Conservation (phyloP, 2,113 vertebrate species). For the Caretta caretta region DNA sequence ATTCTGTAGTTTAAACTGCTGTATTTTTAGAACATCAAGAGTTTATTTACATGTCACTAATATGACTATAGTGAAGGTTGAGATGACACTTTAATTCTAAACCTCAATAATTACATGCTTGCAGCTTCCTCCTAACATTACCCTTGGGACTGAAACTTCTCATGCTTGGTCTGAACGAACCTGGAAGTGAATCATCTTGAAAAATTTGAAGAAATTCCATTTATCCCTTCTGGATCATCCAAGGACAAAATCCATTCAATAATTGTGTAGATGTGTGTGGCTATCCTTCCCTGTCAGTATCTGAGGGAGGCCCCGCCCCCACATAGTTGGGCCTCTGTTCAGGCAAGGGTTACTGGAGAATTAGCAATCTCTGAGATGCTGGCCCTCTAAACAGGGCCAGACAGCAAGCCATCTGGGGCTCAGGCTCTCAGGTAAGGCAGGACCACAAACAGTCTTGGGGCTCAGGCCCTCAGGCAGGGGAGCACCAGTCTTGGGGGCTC, state of each 20-base stretch:
- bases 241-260: background rate
- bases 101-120: background rate
- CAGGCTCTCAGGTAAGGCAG: too few relatives aligned
- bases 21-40: background rate
- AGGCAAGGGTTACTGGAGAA: too few relatives aligned
- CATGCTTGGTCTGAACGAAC: background rate
- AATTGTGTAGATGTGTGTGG: too few relatives aligned
- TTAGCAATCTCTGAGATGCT: too few relatives aligned
- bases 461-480: too few relatives aligned
- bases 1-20: background rate
- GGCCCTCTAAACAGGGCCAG: too few relatives aligned
- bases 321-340: too few relatives aligned
- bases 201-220: fast-evolving
- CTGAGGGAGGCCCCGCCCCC: too few relatives aligned
- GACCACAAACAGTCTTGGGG: too few relatives aligned
- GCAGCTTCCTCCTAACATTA: background rate
- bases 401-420: too few relatives aligned
- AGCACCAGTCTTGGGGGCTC: too few relatives aligned
- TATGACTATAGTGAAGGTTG: background rate
- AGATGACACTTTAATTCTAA: slow-evolving; percentile 4
- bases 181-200: background rate
- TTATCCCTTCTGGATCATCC: background rate
- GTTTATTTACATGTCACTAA: background rate
- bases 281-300: too few relatives aligned
- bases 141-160: slow-evolving; percentile 1